These are phyloP conservation scores for Drosophila robusta DNA, from an alignment of 2,888 invertebrate genomes.

Conservation along the genomic window DNA sequence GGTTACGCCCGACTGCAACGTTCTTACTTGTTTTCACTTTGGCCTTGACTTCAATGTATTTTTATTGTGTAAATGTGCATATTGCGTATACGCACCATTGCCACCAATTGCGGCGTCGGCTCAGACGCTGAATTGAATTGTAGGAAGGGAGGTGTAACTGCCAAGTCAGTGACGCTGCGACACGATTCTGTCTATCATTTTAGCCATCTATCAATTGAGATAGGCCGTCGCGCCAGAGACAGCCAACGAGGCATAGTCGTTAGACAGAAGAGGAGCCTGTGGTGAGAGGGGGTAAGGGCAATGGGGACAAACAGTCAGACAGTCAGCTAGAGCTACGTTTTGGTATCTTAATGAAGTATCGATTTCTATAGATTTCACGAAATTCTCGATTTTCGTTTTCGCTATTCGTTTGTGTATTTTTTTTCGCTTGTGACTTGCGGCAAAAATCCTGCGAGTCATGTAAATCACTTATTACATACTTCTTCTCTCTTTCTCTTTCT, in stretches of 20 bases:
- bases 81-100: slow-evolving; percentile 48
- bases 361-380: slow-evolving; percentile 65
- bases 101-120: background rate
- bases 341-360: slow-evolving; percentile 80
- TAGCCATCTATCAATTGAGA: slow-evolving; percentile 75
- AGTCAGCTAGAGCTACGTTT: slow-evolving; percentile 28
- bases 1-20: too few species aligned
- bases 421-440: slow-evolving; percentile 53
- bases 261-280: slow-evolving; percentile 21
- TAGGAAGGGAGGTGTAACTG: slow-evolving; percentile 19
- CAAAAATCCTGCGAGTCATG: slow-evolving; percentile 79
- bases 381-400: slow-evolving; percentile 63
- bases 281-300: background rate
- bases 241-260: slow-evolving; percentile 55
- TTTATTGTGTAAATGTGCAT: slow-evolving; percentile 35
- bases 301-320: slow-evolving; percentile 10
- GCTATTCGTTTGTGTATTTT: slow-evolving; percentile 5
- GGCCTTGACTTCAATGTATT: slow-evolving; percentile 35
- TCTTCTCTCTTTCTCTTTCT: slow-evolving; percentile 24
- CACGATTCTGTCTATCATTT: slow-evolving; percentile 68
- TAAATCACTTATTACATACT: slow-evolving; percentile 77
- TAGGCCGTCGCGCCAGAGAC: slow-evolving; percentile 50
- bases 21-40: too few species aligned
- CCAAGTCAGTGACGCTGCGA: slow-evolving; percentile 44
- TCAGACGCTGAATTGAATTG: too few species aligned